Conservation (phyloP, 2,888 invertebrate species). For the Nephrocerus scutellatus region DNA sequence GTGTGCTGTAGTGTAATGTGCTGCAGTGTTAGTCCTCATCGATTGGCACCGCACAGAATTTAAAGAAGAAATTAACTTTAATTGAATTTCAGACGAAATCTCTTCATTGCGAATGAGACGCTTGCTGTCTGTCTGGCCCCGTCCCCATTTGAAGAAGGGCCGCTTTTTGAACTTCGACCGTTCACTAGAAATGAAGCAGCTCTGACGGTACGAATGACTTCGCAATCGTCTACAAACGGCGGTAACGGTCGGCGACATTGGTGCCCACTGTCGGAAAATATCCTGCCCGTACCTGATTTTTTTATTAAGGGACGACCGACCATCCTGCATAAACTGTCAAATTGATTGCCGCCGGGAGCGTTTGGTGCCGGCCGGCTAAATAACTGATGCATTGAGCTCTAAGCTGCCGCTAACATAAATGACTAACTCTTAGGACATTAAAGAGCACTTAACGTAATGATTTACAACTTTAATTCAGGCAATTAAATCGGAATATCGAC, state of each 20-base stretch:
- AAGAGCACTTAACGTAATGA: conserved; percentile 45
- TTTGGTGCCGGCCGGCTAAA: too few species aligned
- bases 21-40: too few species aligned
- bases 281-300: neutral
- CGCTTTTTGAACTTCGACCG: too few species aligned
- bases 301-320: too few species aligned
- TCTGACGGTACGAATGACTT: conserved; percentile 20
- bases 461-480: conserved; percentile 45
- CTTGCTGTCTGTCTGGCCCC: too few species aligned
- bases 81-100: too few species aligned
- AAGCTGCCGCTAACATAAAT: conserved; percentile 27
- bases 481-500: conserved; percentile 42
- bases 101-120: too few species aligned
- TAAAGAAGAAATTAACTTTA: conserved; percentile 38
- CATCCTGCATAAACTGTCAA: too few species aligned
- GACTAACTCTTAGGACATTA: conserved; percentile 40
- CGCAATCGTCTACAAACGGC: neutral
- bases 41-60: conserved; percentile 8
- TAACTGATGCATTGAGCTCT: conserved; percentile 13
- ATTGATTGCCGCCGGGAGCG: conserved; percentile 32
- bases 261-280: conserved; percentile 10
- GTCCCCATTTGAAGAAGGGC: too few species aligned
- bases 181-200: too few species aligned
- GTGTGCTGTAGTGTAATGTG: too few species aligned
- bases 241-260: conserved; percentile 2